These are phyloP conservation scores for Columba livia DNA, from an alignment of 2,113 vertebrate species.

Conservation along the genomic window DNA sequence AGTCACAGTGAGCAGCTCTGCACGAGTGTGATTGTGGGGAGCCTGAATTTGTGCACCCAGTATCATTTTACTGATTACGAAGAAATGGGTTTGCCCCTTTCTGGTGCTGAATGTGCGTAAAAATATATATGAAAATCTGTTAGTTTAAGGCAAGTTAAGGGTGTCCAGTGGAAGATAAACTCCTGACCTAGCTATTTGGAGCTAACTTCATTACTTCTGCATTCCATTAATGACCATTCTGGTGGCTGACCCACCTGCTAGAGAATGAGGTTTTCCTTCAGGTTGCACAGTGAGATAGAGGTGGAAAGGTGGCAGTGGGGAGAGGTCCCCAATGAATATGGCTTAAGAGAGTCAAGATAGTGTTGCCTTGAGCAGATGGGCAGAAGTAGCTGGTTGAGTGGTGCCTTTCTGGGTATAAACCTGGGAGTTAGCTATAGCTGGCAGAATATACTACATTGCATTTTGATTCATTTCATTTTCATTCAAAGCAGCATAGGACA, in stretches of 20 bases:
- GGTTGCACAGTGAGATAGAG: neutral
- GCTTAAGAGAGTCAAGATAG: neutral
- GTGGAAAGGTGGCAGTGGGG: neutral
- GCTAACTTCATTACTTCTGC: neutral
- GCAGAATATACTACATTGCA: neutral
- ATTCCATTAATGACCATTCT: neutral
- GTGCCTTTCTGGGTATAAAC: neutral
- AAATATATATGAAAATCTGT: neutral
- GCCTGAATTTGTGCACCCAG: neutral
- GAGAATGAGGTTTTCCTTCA: neutral
- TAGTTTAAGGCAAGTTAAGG: neutral
- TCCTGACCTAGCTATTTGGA: neutral
- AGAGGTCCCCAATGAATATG: neutral
- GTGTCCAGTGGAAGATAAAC: neutral
- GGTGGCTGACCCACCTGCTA: neutral
- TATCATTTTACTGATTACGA: neutral
- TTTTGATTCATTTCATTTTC: neutral
- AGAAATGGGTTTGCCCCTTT: neutral
- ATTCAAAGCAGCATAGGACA: neutral
- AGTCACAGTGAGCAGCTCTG: neutral
- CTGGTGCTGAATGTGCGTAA: neutral
- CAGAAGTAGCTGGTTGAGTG: neutral
- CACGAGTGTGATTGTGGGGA: neutral
- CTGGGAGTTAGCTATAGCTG: neutral
- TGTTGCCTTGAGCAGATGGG: neutral